phyloP scores from a whole-genome alignment of 2,113 vertebrate genomes.

The Antechinus flavipes region DNA sequence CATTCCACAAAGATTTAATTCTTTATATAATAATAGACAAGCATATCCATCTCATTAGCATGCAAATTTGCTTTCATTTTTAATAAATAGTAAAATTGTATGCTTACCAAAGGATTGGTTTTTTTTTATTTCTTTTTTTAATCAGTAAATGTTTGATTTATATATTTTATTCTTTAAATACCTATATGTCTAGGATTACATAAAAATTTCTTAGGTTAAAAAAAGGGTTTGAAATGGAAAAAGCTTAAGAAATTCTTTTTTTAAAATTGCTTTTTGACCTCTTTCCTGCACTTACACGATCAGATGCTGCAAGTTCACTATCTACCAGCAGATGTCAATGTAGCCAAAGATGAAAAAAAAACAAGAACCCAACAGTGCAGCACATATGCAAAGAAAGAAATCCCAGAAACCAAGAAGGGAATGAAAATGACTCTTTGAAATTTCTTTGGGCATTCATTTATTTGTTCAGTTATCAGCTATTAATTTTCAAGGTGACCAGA shows the following conservation, averaged over 20 bases:
- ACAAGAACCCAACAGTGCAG: neutral
- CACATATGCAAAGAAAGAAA: neutral
- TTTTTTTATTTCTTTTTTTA: too few species aligned
- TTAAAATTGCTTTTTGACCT: neutral
- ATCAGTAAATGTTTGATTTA: too few species aligned
- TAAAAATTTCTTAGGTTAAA: too few species aligned
- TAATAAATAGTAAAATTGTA: too few species aligned
- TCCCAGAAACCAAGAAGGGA: neutral
- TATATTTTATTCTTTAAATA: too few species aligned
- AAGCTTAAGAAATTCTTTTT: neutral
- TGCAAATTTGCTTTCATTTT: too few species aligned
- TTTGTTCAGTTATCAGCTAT: neutral
- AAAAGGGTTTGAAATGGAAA: too few species aligned
- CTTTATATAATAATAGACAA: too few species aligned
- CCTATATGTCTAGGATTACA: too few species aligned
- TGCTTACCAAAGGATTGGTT: too few species aligned
- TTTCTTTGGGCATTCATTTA: neutral
- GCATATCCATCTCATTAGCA: too few species aligned
- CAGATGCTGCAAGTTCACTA: neutral
- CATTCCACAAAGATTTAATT: too few species aligned
- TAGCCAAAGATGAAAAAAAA: constrained; percentile 10
- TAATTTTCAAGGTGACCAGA: neutral
- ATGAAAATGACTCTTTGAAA: neutral
- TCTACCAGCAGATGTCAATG: constrained; percentile 44
- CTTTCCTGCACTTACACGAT: neutral